A percentile compares a stretch with the other conserved stretches of the same genome.
phyloP scores from a whole-genome alignment of 2,113 vertebrate genomes.

The Carlito syrichta region DNA sequence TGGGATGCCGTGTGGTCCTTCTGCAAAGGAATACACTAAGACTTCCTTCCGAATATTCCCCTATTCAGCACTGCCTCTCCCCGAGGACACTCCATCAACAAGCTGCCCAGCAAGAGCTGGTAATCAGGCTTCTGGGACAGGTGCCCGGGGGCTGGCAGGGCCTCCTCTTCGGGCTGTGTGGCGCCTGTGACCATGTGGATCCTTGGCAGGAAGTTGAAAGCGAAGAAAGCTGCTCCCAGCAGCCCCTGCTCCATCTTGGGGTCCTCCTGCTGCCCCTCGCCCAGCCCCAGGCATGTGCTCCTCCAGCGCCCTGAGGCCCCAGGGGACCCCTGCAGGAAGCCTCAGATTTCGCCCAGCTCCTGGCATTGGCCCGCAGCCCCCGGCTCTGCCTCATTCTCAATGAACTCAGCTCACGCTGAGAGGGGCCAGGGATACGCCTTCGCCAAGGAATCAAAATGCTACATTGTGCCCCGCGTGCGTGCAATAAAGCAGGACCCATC shows the following conservation, averaged over 20 bases:
- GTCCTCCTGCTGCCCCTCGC: background rate
- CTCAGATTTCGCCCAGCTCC: background rate
- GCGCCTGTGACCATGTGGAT: background rate
- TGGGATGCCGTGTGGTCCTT: background rate
- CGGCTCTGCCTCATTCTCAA: background rate
- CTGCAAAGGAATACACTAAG: background rate
- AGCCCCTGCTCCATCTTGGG: background rate
- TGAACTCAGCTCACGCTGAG: background rate
- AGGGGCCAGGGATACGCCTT: background rate
- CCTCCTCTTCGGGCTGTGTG: background rate
- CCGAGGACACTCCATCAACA: background rate
- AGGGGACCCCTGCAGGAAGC: background rate
- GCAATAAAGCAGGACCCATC: background rate
- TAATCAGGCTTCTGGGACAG: slow-evolving; percentile 69
- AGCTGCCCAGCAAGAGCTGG: background rate
- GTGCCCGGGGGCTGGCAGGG: slow-evolving; percentile 57
- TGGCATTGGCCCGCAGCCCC: background rate
- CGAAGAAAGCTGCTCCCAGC: background rate
- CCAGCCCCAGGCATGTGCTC: background rate
- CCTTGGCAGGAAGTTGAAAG: slow-evolving; percentile 53
- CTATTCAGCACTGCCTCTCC: background rate
- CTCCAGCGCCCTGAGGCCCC: background rate
- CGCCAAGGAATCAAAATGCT: background rate
- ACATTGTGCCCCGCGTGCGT: background rate
- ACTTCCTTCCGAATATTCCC: background rate